Percentiles rank a stretch among this genome's conserved stretches.
Conservation (phyloP, 2,797 vertebrate genomes). For the Pagetopsis macropterus region DNA sequence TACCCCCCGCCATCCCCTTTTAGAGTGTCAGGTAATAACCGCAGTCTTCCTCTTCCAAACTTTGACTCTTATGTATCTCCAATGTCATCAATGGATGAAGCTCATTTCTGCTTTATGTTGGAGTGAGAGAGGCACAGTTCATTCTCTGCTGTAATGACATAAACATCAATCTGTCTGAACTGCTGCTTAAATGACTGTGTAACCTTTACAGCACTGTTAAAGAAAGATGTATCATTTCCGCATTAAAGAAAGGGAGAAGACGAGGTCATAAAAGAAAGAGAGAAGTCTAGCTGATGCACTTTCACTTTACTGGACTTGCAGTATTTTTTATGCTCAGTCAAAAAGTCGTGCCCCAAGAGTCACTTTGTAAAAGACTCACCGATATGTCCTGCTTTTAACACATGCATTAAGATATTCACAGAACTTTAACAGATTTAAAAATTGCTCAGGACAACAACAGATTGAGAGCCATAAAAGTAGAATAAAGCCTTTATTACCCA, state of each 20-base stretch:
- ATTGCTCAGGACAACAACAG: conserved; percentile 83
- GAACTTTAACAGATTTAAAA: conserved; percentile 76
- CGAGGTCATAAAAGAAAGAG: conserved; percentile 66
- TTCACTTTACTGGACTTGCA: conserved; percentile 64
- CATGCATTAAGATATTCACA: conserved; percentile 61
- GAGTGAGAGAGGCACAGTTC: conserved; percentile 67
- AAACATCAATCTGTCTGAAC: conserved; percentile 86
- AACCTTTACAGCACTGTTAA: conserved; percentile 85
- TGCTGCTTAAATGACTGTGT: conserved; percentile 86
- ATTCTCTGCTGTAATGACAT: conserved; percentile 81
- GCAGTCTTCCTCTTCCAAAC: conserved; percentile 22
- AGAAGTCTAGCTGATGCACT: conserved; percentile 64
- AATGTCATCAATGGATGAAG: conserved; percentile 75
- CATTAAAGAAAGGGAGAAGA: conserved; percentile 65
- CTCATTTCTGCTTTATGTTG: conserved; percentile 75
- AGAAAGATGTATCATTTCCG: conserved; percentile 81
- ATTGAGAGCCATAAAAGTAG: conserved; percentile 81
- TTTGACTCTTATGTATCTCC: conserved; percentile 61
- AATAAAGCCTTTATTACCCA: conserved; percentile 82
- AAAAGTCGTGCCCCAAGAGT: conserved; percentile 65
- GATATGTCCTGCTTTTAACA: conserved; percentile 54
- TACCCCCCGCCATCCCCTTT: neutral
- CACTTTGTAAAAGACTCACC: conserved; percentile 63
- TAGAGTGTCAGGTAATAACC: conserved; percentile 30
- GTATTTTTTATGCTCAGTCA: conserved; percentile 69